Evolutionary conservation across 2,797 vertebrate genomes (phyloP).

Genomic region (Gallinago solitaria): DNA sequence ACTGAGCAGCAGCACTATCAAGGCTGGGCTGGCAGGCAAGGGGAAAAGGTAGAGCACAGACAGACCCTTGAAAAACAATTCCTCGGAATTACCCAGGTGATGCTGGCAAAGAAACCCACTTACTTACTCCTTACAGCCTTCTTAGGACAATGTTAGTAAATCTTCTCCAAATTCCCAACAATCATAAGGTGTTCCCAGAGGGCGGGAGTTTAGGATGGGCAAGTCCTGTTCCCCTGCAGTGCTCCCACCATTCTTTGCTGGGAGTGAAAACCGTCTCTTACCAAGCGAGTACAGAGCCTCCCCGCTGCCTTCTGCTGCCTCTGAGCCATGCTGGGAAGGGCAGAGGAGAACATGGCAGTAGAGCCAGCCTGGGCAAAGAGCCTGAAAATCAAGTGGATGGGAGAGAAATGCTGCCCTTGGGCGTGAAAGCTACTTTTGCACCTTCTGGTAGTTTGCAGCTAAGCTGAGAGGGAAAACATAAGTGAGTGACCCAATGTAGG

Average conservation of each 20-base stretch:
- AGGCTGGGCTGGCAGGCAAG: not conserved
- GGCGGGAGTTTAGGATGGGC: not conserved
- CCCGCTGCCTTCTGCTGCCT: not conserved
- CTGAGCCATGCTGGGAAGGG: not conserved
- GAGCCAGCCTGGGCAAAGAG: not conserved
- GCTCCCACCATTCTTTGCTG: not conserved
- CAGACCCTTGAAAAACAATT: not conserved
- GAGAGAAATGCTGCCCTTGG: not conserved
- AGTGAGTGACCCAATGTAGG: not conserved
- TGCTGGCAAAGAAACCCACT: not conserved
- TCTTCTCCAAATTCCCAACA: not conserved
- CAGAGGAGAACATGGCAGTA: not conserved
- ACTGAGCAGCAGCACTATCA: not conserved
- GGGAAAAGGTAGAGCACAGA: not conserved
- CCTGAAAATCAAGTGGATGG: conserved; percentile 1
- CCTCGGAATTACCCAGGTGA: not conserved
- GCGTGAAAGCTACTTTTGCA: not conserved
- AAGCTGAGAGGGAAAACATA: not conserved
- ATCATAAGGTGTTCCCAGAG: accelerated
- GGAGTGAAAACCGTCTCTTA: not conserved
- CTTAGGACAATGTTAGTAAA: not conserved
- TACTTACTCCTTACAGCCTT: not conserved
- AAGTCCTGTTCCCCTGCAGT: not conserved
- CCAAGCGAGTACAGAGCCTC: not conserved
- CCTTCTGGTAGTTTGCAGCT: conserved; percentile 28